Conservation (phyloP, 2,113 vertebrate species). For the Irena cyanogastra region DNA sequence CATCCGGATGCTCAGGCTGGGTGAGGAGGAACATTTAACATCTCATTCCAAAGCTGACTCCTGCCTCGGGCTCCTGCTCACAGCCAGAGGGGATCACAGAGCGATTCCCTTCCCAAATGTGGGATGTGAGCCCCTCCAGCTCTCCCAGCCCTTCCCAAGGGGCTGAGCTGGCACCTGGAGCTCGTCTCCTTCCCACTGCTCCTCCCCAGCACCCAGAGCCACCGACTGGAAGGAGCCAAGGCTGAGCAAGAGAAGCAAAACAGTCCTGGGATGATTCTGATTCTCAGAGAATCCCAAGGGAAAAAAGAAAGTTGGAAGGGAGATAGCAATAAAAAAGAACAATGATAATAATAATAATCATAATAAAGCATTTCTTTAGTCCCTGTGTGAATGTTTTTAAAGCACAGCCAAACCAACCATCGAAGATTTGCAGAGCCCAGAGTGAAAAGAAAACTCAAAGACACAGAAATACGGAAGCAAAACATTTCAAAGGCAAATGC, state of each 20-base stretch:
- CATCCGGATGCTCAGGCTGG: accelerated
- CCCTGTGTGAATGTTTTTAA: not conserved
- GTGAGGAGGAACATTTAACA: accelerated
- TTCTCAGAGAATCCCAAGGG: not conserved
- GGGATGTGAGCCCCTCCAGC: not conserved
- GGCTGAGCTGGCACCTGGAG: not conserved
- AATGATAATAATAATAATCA: not conserved
- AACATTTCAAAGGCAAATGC: not conserved
- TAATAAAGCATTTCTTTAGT: not conserved
- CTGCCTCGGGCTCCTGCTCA: not conserved
- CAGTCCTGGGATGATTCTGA: not conserved
- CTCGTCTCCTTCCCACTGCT: accelerated
- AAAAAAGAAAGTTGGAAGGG: not conserved
- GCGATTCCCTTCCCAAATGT: not conserved
- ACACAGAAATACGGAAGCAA: not conserved
- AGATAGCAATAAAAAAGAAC: not conserved
- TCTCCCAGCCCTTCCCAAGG: not conserved
- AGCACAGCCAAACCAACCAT: not conserved
- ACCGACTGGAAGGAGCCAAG: not conserved
- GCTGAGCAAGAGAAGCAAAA: not conserved
- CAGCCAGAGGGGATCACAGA: not conserved
- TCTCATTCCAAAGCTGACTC: not conserved
- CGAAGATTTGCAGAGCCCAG: not conserved
- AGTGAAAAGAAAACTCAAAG: not conserved
- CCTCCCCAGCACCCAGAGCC: not conserved